Conservation (phyloP, 2,113 vertebrate genomes). For the Pollachius pollachius region DNA sequence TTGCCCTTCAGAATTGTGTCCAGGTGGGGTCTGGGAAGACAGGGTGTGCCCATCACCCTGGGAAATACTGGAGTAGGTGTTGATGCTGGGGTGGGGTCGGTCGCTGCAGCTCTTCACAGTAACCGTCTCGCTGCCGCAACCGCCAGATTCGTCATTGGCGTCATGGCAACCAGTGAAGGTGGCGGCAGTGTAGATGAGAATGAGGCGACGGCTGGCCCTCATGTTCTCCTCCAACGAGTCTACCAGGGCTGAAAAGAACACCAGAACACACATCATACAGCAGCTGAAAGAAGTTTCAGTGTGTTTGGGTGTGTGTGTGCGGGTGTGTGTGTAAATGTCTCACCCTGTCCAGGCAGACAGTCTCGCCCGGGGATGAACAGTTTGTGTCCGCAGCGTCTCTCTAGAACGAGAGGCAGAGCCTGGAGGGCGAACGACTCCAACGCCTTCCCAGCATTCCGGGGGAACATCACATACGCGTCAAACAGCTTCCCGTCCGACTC, state of each 20-base stretch:
- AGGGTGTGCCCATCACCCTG: not conserved
- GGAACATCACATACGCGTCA: conserved; percentile 89
- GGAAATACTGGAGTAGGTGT: not conserved
- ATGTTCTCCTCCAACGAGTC: conserved; percentile 78
- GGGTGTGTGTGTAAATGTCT: not conserved
- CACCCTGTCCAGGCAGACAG: conserved; percentile 84
- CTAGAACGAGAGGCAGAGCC: conserved; percentile 83
- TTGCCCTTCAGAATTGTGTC: not conserved
- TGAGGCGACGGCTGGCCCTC: conserved; percentile 78
- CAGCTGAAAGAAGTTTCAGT: not conserved
- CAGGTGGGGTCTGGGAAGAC: too few species aligned
- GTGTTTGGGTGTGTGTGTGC: not conserved
- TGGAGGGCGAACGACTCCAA: conserved; percentile 75
- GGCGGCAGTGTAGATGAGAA: conserved; percentile 75
- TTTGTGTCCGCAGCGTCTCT: conserved; percentile 82
- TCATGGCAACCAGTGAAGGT: conserved; percentile 37
- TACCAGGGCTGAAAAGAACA: conserved; percentile 69
- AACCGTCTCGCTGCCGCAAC: not conserved
- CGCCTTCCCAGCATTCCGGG: conserved; percentile 55
- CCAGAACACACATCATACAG: not conserved
- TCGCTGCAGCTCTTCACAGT: not conserved
- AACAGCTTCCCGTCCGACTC: conserved; percentile 86
- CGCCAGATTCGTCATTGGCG: not conserved
- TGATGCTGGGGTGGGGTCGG: not conserved
- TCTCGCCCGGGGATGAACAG: conserved; percentile 88